Percentiles rank a stretch among this genome's conserved stretches.
Evolutionary conservation across 2,888 invertebrate genomes (phyloP).

Genomic region (Ecliptopera silaceata): DNA sequence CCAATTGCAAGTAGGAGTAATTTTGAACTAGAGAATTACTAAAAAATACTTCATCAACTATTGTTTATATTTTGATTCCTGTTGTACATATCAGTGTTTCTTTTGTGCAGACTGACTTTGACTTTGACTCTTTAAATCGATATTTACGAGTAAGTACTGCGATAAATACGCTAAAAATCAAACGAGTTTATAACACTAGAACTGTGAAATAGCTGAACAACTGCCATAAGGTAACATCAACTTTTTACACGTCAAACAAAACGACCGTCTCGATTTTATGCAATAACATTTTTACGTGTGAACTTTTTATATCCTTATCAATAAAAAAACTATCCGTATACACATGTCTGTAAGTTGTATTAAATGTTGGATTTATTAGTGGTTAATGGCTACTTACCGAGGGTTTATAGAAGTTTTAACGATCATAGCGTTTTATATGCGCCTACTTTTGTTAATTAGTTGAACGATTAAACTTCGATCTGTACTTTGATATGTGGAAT

Average conservation of each 20-base stretch:
- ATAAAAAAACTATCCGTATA: slow-evolving; percentile 34
- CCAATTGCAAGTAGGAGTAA: no score
- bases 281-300: slow-evolving; percentile 35
- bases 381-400: slow-evolving; percentile 46
- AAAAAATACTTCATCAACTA: no score
- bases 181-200: no score
- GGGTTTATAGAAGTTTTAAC: slow-evolving; percentile 66
- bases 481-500: slow-evolving; percentile 47
- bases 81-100: no score
- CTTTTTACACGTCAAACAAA: slow-evolving; percentile 29
- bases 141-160: no score
- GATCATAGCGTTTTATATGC: slow-evolving; percentile 62
- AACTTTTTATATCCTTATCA: slow-evolving; percentile 37
- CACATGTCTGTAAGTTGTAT: slow-evolving; percentile 40
- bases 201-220: background rate
- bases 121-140: no score
- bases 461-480: slow-evolving; percentile 63
- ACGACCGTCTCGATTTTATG: slow-evolving; percentile 36
- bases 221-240: slow-evolving; percentile 26
- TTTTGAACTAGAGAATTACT: no score
- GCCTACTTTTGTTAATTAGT: slow-evolving; percentile 70
- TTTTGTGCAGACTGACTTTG: no score
- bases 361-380: slow-evolving; percentile 65
- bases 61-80: no score
- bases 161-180: no score